Conservation (phyloP, 2,888 invertebrate genomes). For the Odontocerum albicorne region DNA sequence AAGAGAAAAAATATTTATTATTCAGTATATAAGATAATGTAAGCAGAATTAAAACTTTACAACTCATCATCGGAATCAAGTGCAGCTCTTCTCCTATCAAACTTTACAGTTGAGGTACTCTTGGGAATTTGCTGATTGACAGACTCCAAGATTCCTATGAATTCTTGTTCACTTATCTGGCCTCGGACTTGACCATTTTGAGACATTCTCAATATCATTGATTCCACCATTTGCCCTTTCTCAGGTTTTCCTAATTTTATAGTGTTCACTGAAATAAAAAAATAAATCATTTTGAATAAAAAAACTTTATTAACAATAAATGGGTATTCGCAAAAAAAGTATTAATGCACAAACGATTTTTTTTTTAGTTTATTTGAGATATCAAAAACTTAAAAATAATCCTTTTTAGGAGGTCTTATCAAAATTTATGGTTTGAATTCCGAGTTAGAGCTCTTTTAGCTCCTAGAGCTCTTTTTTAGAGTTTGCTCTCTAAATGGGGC, state of each 20-base stretch:
- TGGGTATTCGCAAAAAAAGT: too few species aligned
- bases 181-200: slow-evolving; percentile 84
- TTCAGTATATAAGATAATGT: too few species aligned
- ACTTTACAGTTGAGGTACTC: slow-evolving; percentile 80
- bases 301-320: neutral
- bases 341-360: neutral
- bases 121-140: slow-evolving; percentile 84
- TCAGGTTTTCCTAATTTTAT: slow-evolving; percentile 94
- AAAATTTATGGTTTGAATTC: too few species aligned
- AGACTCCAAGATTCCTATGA: slow-evolving; percentile 82
- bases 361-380: too few species aligned
- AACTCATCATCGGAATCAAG: slow-evolving; percentile 88
- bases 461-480: too few species aligned
- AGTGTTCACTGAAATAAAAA: slow-evolving; percentile 74
- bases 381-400: too few species aligned
- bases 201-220: slow-evolving; percentile 93
- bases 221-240: slow-evolving; percentile 93
- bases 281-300: slow-evolving; percentile 5
- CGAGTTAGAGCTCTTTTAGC: too few species aligned
- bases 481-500: too few species aligned
- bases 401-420: too few species aligned
- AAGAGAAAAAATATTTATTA: too few species aligned
- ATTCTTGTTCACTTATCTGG: slow-evolving; percentile 82
- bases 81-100: slow-evolving; percentile 86
- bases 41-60: too few species aligned